Evolutionary conservation across 2,888 invertebrate genomes (phyloP).

Genomic region (Therioaphis trifolii): DNA sequence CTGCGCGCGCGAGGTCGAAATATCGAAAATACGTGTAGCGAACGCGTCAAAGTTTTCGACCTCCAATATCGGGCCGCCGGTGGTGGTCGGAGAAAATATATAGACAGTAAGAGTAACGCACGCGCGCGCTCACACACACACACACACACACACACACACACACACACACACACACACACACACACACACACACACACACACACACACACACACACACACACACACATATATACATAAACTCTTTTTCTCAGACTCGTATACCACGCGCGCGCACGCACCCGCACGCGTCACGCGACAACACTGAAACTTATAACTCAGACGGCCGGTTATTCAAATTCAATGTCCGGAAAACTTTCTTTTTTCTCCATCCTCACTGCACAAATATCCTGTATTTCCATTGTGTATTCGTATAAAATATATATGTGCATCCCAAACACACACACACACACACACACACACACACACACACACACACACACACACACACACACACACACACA

Average conservation of each 20-base stretch:
- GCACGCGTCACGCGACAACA: constrained; percentile 42
- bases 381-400: neutral
- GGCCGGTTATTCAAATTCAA: constrained; percentile 58
- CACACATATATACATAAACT: no score
- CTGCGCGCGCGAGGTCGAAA: neutral
- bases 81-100: neutral
- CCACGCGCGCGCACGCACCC: no score
- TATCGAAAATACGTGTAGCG: constrained; percentile 19
- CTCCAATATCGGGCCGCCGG: neutral
- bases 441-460: no score
- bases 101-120: neutral
- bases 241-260: neutral
- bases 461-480: no score
- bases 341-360: constrained; percentile 60
- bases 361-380: neutral
- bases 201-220: no score
- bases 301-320: constrained; percentile 54
- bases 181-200: no score
- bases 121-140: no score
- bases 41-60: constrained; percentile 41
- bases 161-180: no score
- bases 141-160: no score
- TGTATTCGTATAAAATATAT: neutral
- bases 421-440: no score
- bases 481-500: no score